phyloP scores from a whole-genome alignment of 2,797 vertebrate genomes.

The Eleutherodactylus coqui region DNA sequence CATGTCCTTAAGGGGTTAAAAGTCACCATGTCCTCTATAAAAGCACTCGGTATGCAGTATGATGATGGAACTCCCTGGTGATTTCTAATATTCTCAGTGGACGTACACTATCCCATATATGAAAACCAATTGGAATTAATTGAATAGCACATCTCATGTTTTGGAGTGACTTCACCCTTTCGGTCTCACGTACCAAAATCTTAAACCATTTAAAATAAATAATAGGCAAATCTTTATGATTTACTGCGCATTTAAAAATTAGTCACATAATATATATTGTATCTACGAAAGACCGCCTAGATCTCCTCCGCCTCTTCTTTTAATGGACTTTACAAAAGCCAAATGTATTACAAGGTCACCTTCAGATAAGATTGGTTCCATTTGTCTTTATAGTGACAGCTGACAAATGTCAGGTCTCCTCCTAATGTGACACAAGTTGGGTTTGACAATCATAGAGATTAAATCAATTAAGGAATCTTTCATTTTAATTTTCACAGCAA shows the following conservation, averaged over 20 bases:
- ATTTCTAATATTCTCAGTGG: not conserved
- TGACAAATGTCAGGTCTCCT: conserved; percentile 54
- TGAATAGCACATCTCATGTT: not conserved
- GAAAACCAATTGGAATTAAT: not conserved
- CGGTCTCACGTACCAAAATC: not conserved
- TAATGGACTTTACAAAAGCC: conserved; percentile 37
- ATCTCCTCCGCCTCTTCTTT: conserved; percentile 44
- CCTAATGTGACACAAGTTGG: conserved; percentile 52
- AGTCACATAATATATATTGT: conserved; percentile 27
- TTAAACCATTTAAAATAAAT: not conserved
- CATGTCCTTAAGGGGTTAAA: no score
- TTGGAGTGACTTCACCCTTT: not conserved
- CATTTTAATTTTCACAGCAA: conserved; percentile 61
- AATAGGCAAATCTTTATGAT: not conserved
- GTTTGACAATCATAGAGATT: conserved; percentile 56
- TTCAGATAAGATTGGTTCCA: conserved; percentile 49
- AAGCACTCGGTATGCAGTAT: no score
- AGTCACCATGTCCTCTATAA: not conserved
- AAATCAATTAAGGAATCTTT: conserved; percentile 63
- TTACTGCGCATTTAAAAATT: conserved; percentile 6
- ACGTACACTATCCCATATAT: not conserved
- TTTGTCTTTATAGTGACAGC: conserved; percentile 56
- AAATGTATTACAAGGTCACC: conserved; percentile 46
- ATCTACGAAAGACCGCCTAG: conserved; percentile 12
- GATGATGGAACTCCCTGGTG: not conserved